Conservation (phyloP, 1,140 invertebrate species). For the Platorchestia sp. region DNA sequence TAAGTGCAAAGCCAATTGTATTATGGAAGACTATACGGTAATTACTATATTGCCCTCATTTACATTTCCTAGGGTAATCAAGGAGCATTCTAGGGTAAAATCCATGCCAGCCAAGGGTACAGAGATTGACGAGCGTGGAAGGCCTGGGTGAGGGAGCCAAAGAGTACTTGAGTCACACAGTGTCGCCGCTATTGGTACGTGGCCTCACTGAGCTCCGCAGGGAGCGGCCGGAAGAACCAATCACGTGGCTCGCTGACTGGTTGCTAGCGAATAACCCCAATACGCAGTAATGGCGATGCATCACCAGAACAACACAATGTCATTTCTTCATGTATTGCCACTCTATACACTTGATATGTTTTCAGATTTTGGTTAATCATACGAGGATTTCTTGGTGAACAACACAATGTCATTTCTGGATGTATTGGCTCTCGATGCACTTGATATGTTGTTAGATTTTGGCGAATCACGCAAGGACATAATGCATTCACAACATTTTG, state of each 20-base stretch:
- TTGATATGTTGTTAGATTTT: too few relatives aligned
- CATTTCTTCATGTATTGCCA: background rate
- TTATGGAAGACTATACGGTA: too few relatives aligned
- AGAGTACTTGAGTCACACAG: constrained; percentile 78
- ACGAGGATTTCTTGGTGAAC: background rate
- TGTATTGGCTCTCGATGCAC: too few relatives aligned
- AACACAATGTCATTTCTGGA: too few relatives aligned
- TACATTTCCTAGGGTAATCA: too few relatives aligned
- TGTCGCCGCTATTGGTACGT: constrained; percentile 78
- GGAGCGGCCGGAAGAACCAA: constrained; percentile 79
- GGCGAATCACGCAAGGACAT: too few relatives aligned
- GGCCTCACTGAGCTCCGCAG: constrained; percentile 80
- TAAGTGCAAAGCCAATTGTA: too few relatives aligned
- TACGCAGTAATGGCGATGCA: constrained; percentile 71
- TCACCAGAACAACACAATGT: background rate
- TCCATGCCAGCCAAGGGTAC: too few relatives aligned
- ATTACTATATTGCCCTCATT: too few relatives aligned
- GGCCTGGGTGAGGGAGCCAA: constrained; percentile 74
- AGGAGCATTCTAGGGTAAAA: too few relatives aligned
- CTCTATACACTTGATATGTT: background rate
- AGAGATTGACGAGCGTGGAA: too few relatives aligned
- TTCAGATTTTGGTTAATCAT: background rate
- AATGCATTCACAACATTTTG: background rate
- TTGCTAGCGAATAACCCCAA: constrained; percentile 82
- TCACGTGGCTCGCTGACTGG: constrained; percentile 85